phyloP scores from a whole-genome alignment of 2,888 invertebrate species.

The Drosophila histrio region DNA sequence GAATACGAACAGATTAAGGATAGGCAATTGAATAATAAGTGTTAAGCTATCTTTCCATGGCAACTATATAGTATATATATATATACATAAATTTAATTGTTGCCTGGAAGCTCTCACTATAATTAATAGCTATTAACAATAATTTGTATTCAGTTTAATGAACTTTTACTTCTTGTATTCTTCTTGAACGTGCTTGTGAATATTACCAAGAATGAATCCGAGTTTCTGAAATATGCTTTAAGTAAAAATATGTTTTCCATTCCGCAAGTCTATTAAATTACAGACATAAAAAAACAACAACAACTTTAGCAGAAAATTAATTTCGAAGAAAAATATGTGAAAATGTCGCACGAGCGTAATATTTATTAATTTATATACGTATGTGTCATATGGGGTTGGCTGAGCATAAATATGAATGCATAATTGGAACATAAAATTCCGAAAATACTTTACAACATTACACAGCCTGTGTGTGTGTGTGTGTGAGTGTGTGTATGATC shows the following conservation, averaged over 20 bases:
- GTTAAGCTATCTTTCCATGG: background rate
- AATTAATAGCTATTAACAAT: no score
- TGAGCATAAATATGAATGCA: slow-evolving; percentile 66
- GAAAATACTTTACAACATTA: slow-evolving; percentile 71
- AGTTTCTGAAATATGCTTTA: background rate
- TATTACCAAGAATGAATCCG: background rate
- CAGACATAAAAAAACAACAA: background rate
- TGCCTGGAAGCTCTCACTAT: no score
- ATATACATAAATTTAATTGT: no score
- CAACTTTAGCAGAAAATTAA: slow-evolving; percentile 40
- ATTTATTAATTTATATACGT: slow-evolving; percentile 69
- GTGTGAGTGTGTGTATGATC: slow-evolving; percentile 1
- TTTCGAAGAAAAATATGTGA: slow-evolving; percentile 40
- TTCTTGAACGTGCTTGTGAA: background rate
- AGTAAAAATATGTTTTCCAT: background rate
- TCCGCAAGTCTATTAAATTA: slow-evolving; percentile 34
- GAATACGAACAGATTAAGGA: background rate
- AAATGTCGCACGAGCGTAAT: slow-evolving; percentile 54
- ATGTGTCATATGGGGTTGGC: slow-evolving; percentile 33
- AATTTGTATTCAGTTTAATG: background rate
- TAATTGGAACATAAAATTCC: slow-evolving; percentile 79
- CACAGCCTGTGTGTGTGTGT: slow-evolving; percentile 1
- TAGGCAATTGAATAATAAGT: background rate
- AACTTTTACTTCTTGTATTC: background rate
- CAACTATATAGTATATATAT: background rate